Base-by-base conservation (phyloP, 1,140 invertebrate species). In the Gryllus bimaculatus region DNA sequence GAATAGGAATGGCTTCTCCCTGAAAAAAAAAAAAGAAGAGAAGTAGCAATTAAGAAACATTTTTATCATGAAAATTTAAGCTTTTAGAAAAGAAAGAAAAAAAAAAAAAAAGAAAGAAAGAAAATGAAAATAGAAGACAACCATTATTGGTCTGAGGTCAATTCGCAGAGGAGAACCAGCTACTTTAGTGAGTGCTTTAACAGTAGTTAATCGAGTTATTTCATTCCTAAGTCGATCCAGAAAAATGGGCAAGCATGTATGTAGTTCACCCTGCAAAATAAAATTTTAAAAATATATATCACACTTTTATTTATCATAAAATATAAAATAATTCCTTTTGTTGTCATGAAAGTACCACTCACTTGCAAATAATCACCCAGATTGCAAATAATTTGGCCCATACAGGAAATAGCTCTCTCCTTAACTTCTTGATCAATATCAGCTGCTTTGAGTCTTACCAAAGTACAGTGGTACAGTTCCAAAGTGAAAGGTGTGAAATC, bases 371-470 rank as follows among this genome's bases (percentile, higher is more conserved):
- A 90, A 85, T 98, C 96, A 10, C 96, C 97, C 79, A 98, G 91
- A 84, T 96, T 95, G 80, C 94, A 93, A 48, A 99, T 91, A 74
- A 98, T 94, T 86, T 98, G 96, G 39, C 96, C 97, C 94, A 98
- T 98, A 83, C 97, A 97, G 4, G 96, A 94, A 80, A 99, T 99
- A 8, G 98, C 97, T 79, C 97, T 89, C 84, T 99, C 98, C 85
- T 99, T 99, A 0, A 99, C 97, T 88, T 99, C 97, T 85, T 99
- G 98, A 88, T 99, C 97, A 82, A 99, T 97, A 85, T 98, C 97
- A 0, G 97, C 93, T n/a, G 97, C 96, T 83, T 92, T 93, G 7
- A 99, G 87, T 81, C 97, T 89, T 78, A 92, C 90, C 77, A 98
- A 86, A 0, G 95, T 96, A 83, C 93, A 95, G 54, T 90, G 87